Evolutionary conservation across 2,888 invertebrate genomes (phyloP).

Genomic region (Elaeidobius kamerunicus): DNA sequence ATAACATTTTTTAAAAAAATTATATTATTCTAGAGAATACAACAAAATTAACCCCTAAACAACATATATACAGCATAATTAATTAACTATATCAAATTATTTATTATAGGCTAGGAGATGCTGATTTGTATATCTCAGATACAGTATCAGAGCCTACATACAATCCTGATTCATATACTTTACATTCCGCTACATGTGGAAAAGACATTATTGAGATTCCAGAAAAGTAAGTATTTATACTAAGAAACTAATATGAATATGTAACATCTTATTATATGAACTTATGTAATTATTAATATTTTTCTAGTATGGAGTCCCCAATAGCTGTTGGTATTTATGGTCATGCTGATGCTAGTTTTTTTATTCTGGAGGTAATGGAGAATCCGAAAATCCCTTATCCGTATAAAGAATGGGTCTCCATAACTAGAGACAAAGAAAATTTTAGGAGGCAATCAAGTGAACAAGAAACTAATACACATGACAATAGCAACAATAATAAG

Average conservation of each 20-base stretch:
- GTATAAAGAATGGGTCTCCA: no score
- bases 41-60: no score
- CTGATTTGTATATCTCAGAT: constrained; percentile 35
- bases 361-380: background rate
- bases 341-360: constrained; percentile 6
- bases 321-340: constrained; percentile 27
- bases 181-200: constrained; percentile 36
- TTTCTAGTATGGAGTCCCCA: constrained; percentile 30
- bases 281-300: background rate
- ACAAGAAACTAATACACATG: no score
- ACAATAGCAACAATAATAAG: no score
- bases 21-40: no score
- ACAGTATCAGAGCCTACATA: constrained; percentile 31
- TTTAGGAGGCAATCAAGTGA: no score
- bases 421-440: no score
- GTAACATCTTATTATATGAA: background rate
- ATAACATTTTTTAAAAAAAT: no score
- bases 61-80: no score
- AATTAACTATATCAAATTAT: no score
- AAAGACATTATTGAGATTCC: constrained; percentile 33
- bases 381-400: background rate
- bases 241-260: background rate
- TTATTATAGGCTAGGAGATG: constrained; percentile 33
- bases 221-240: constrained; percentile 25
- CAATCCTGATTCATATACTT: constrained; percentile 31